Evolutionary conservation across 1,140 invertebrate species (phyloP).

Genomic region (Nasonia giraulti): DNA sequence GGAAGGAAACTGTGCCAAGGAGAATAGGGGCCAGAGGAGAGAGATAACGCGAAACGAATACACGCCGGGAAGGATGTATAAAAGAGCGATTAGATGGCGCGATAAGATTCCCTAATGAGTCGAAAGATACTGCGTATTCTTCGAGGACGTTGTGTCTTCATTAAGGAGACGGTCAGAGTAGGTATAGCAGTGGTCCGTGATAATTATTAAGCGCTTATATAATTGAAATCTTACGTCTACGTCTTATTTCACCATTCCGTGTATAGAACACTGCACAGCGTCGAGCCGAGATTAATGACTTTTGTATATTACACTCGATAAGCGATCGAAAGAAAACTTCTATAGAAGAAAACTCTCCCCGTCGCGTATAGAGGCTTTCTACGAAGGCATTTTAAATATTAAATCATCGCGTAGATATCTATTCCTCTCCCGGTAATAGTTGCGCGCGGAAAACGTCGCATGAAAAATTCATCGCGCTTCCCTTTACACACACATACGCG

Average conservation of each 20-base stretch:
- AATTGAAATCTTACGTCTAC: neutral
- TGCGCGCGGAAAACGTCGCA: neutral
- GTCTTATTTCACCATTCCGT: too few species aligned
- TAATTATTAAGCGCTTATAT: neutral
- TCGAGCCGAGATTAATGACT: too few species aligned
- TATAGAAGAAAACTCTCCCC: too few species aligned
- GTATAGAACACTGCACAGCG: too few species aligned
- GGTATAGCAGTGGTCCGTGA: neutral
- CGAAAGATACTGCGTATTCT: slow-evolving; percentile 7
- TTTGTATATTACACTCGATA: too few species aligned
- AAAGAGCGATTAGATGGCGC: slow-evolving; percentile 16
- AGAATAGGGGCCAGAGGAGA: neutral
- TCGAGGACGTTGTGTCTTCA: slow-evolving; percentile 4
- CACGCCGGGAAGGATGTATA: neutral
- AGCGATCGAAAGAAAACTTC: too few species aligned
- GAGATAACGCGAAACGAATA: neutral
- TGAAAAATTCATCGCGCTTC: neutral
- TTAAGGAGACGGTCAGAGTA: slow-evolving; percentile 12
- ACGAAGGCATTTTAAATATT: too few species aligned
- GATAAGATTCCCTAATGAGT: slow-evolving; percentile 45
- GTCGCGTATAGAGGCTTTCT: too few species aligned
- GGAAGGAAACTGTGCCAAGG: neutral
- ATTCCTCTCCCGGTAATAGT: too few species aligned
- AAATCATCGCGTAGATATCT: too few species aligned
- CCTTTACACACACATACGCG: neutral